These are phyloP conservation scores for Oithona nana DNA, from an alignment of 2,888 invertebrate genomes.

Conservation along the genomic window DNA sequence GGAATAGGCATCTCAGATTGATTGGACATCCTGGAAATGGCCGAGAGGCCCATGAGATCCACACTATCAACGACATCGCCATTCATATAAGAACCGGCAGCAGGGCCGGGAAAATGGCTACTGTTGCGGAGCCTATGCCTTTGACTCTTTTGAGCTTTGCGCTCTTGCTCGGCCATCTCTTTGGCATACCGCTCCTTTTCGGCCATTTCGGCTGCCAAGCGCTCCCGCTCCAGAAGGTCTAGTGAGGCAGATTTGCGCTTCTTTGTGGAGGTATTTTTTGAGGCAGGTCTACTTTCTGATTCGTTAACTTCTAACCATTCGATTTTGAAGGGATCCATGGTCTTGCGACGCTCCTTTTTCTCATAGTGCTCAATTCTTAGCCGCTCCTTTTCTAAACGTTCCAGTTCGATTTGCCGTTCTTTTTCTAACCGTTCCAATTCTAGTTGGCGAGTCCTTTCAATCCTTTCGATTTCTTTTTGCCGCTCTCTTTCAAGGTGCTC, in stretches of 20 bases:
- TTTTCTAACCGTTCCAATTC: not conserved
- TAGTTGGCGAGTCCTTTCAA: too few species aligned
- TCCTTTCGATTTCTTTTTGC: not conserved
- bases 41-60: not conserved
- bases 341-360: not conserved
- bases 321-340: not conserved
- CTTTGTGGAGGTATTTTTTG: too few species aligned
- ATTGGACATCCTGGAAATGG: not conserved
- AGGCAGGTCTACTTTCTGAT: too few species aligned
- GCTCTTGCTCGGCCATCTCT: constrained; percentile 2
- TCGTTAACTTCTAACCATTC: too few species aligned
- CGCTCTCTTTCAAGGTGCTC: not conserved
- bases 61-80: not conserved
- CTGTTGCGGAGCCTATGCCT: not conserved
- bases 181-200: constrained; percentile 2
- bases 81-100: not conserved
- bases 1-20: not conserved
- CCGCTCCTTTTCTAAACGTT: not conserved
- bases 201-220: constrained; percentile 9
- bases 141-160: not conserved
- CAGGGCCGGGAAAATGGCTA: not conserved
- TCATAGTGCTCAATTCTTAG: not conserved
- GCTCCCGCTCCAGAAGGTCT: not conserved
- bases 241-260: too few species aligned
- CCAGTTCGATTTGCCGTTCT: not conserved